Evolutionary conservation across 2,797 vertebrate species (phyloP), one percentile per base, ranked within the genome.

Genomic region (Chelmon rostratus): DNA sequence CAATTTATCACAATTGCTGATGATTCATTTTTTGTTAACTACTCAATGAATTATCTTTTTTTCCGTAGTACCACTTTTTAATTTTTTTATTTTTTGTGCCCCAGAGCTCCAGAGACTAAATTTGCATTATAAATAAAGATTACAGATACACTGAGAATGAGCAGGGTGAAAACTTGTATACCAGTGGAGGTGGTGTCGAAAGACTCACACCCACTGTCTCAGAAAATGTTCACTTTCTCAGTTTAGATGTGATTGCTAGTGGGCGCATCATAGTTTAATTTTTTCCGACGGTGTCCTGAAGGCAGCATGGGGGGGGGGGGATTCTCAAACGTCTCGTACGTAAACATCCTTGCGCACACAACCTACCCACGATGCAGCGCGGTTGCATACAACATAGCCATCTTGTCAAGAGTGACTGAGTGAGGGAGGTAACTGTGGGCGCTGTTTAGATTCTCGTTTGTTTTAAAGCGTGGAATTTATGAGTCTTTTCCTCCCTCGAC

Each of bases 321-420:
- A 90, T 90, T 92, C 93, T 82, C 87, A n/a, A 81, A 69, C 59
- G 11, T 13, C 52, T 78, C 11, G 33, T 93, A 89, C 94, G 93
- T 82, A 76, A 77, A 84, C 83, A 84, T 74, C 78, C 57, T 81
- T 89, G 89, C 93, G 89, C 88, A 83, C 15, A 33, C 59, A 78
- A 56, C 86, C 86, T 93, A 88, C 93, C 93, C 95, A 92, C 78
- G 72, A 94, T 96, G 94, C 93, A 93, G 85, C 88, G 93, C 92
- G 92, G 85, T 8, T 12, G 79, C 88, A 87, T 71, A 91, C 92
- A 92, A 91, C 91, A 95, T 95, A 95, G 95, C 95, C 95, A 96
- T 96, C 95, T 96, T 96, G 95, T 95, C 93, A 92, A 85, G 91
- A 92, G 87, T 88, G 87, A 87, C 87, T 86, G 90, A 89, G 93